Evolutionary conservation across 2,888 invertebrate genomes (phyloP).

Genomic region (Eupithecia subfuscata): DNA sequence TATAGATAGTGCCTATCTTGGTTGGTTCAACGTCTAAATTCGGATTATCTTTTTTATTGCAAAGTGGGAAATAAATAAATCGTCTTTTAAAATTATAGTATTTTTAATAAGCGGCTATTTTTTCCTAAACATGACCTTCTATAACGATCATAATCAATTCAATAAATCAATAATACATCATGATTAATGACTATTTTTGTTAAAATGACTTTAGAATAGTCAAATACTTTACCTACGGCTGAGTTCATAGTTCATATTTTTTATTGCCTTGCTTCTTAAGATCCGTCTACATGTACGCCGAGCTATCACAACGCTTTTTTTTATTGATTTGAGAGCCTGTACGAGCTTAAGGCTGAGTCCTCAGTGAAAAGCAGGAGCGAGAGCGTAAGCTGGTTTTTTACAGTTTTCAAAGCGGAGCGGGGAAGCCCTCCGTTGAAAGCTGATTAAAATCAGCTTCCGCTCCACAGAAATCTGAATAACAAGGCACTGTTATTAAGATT

Average conservation of each 20-base stretch:
- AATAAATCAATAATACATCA: neutral
- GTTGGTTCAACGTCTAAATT: neutral
- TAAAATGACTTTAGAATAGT: neutral
- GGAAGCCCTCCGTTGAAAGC: no score
- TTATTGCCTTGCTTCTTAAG: neutral
- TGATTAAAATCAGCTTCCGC: no score
- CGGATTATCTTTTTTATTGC: conserved; percentile 1
- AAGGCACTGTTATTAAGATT: no score
- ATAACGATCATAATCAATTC: neutral
- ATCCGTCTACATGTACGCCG: neutral
- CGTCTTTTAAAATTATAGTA: neutral
- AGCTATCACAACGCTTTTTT: neutral
- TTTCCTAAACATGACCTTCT: neutral
- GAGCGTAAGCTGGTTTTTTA: no score
- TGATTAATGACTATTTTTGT: conserved; percentile 14
- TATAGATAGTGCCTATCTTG: neutral
- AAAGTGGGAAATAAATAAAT: neutral
- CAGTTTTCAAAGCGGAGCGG: no score
- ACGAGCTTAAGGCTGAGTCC: no score
- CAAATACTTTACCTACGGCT: neutral
- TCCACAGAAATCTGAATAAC: no score
- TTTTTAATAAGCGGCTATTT: neutral
- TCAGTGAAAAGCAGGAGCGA: no score
- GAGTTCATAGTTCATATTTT: conserved; percentile 5
- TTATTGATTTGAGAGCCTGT: no score